Base-by-base conservation (phyloP, 2,113 vertebrate species). In the Dolichallabes microphthalmus region DNA sequence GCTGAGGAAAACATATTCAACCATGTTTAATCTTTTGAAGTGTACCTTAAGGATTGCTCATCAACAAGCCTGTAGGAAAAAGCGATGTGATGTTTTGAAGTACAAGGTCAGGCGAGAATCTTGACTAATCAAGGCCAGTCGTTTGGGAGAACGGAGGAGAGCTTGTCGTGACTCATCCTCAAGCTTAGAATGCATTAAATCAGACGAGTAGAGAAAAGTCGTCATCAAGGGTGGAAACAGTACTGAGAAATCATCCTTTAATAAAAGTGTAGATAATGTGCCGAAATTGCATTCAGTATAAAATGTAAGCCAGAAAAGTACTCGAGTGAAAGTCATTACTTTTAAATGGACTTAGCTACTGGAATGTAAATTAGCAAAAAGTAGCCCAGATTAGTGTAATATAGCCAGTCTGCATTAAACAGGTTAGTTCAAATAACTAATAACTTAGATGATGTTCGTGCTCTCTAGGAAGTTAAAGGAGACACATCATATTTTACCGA, bases 21-120 rank as follows among this genome's bases (percentile, higher is more conserved):
- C 82, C 27, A 75, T 83, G 75, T 77, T 52, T 88, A 82, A 89
- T 76, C 52, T 84, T 80, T 85, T 73, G 53, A 89, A 84, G 75
- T 81, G 66, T 82, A 80, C 83, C 86, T 90, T 63, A 79, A 90
- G 90, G 81, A 87, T 83, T n/a, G 69, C 78, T 73, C 88, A 75
- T 80, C 87, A 76, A 76, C 80, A 35, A 84, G 73, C 76, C 81
- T 73, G 77, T 57, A 69, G 77, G n/a, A 80, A 80, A 45, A 81
- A 60, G 55, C 22, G 20, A 35, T 20, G 86, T 84, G 80, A 87
- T 88, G 86, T 86, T 87, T 89, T 88, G 87, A 86, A 85, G 61
- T 85, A 30, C 53, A 85, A 68, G 76, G 81, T 83, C 76, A 74
- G 61, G 27, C 63, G 75, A 64, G 82, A 68, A 82, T 85, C 74